phyloP scores from a whole-genome alignment of 2,888 invertebrate species.

The Tipula lateralis region DNA sequence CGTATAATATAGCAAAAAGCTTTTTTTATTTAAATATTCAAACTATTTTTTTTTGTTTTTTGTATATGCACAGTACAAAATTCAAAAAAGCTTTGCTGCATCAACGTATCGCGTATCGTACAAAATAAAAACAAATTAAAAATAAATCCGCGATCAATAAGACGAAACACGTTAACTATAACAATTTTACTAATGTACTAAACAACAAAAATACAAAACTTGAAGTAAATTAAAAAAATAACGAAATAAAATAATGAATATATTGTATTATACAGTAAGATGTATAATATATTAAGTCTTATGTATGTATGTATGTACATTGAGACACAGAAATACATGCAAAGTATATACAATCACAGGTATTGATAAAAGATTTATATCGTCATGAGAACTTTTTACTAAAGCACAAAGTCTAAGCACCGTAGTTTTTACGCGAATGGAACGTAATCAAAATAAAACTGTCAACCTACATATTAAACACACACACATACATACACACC shows the following conservation, averaged over 20 bases:
- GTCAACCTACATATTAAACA: background rate
- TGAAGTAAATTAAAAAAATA: background rate
- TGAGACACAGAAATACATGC: background rate
- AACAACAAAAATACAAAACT: background rate
- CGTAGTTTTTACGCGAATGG: background rate
- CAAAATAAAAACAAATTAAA: background rate
- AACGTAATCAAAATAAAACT: background rate
- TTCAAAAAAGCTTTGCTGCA: background rate
- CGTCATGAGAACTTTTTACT: background rate
- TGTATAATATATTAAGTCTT: background rate
- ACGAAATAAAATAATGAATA: background rate
- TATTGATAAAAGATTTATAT: conserved; percentile 5
- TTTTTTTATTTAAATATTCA: background rate
- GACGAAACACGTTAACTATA: conserved; percentile 24
- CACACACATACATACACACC: background rate
- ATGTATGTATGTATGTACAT: background rate
- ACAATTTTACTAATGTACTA: conserved; percentile 24
- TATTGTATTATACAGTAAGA: no score
- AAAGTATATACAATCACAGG: background rate
- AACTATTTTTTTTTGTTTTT: background rate
- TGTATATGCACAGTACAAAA: background rate
- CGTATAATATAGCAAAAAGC: background rate
- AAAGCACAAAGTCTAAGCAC: background rate
- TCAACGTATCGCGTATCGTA: background rate
- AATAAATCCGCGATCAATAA: background rate